Base-by-base conservation (phyloP, 2,797 vertebrate genomes). In the Spinus olivaceus region DNA sequence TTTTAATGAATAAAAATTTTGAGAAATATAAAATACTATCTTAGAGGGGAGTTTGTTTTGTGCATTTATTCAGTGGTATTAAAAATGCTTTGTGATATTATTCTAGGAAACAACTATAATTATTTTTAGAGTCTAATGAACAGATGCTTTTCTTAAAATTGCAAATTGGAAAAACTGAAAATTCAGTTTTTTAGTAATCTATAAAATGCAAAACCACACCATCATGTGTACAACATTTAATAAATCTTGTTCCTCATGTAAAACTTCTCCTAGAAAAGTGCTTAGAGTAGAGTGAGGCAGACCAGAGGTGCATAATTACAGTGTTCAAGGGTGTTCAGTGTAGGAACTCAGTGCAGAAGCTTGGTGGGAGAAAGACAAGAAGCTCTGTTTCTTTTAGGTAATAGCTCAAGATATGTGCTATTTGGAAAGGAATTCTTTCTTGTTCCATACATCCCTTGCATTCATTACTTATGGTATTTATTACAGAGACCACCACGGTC, bases 401-500 rank as follows among this genome's bases (percentile, higher is more conserved):
- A 69, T 33, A 86, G 35, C n/a, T 85, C 81, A 76, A 91, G 42
- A 81, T 90, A 63, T 2, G 7, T 46, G 8, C 19, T 61, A 66
- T 51, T 80, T 81, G 35, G 73, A 86, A 89, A 89, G 27, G n/a
- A 89, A 61, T 92, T 72, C 11, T 63, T 84, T n/a, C n/a, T 81
- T 72, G 33, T 76, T 90, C 44, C 72, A 92, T 78, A 49, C 10
- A 74, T 42, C 25, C 78, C 59, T 61, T 78, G 20, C n/a, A 88
- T 86, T 92, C 42, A 33, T 90, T 81, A 83, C 47, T 88, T 57
- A 49, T 13, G 17, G 21, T 86, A 79, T 87, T 83, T 61, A 79
- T 86, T 91, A 74, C 50, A 90, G 84, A 81, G 69, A 92, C 54
- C 51, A 89, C 79, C 17, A 3, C 2, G 15, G 21, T 51, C 67